Evolutionary conservation across 2,797 vertebrate species (phyloP).

Genomic region (Coluber constrictor): DNA sequence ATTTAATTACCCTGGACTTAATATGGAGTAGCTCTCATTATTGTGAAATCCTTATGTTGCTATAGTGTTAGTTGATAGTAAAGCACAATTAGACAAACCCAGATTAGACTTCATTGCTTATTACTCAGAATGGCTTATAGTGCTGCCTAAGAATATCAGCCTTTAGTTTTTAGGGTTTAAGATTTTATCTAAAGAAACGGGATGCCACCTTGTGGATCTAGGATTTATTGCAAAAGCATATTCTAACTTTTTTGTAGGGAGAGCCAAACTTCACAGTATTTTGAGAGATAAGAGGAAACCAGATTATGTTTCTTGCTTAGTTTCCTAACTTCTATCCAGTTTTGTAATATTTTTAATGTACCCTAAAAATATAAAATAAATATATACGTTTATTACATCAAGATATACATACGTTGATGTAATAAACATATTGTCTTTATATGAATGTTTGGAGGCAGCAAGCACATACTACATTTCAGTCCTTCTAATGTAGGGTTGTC

Average conservation of each 20-base stretch:
- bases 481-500: neutral
- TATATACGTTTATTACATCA: no score
- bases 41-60: neutral
- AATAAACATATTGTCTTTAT: neutral
- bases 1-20: rapidly evolving
- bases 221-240: neutral
- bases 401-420: neutral
- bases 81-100: neutral
- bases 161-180: rapidly evolving
- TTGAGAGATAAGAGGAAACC: neutral
- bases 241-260: neutral
- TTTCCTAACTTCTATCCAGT: neutral
- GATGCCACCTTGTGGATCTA: conserved; percentile 60
- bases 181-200: conserved; percentile 9
- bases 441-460: neutral
- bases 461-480: neutral
- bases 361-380: neutral
- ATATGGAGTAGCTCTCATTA: neutral
- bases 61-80: conserved; percentile 9
- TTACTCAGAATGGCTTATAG: neutral
- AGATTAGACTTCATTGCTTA: neutral
- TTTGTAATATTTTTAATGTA: neutral
- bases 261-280: neutral
- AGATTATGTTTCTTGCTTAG: neutral
- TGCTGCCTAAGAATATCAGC: neutral